Base-by-base conservation (phyloP, 2,888 invertebrate genomes). In the Amaurobius ferox region DNA sequence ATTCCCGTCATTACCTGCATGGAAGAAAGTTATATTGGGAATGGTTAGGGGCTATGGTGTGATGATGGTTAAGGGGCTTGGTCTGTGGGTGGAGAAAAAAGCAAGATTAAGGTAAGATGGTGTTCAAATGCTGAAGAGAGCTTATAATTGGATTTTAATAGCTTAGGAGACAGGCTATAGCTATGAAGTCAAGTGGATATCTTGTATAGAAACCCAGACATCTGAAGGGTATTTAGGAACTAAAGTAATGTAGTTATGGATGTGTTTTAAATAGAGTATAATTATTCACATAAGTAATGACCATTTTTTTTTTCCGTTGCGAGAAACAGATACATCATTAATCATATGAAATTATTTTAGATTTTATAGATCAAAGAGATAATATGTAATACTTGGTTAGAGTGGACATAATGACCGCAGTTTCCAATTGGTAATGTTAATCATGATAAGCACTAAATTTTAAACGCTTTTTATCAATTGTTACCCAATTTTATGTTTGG, bases 41-140 rank as follows among this genome's bases (percentile, higher is more conserved):
- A 32, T 74, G 61, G 35, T 61, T 62, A 19, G 40, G 39, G 39
- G 16, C 2, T 32, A n/a, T 30, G 44, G 44, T 16, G 6, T 44
- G 16, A 26, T 26, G 13, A 39, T 55, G 23, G 55, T 23, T 11
- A 28, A 74, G 32, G 77, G 77, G 68, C 39, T 67, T 39, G 77
- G 77, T 67, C 61, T 26, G 55, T 67, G 55, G 79, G 79, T 64
- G 72, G 72, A 72, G 73, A 67, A n/a, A 67, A 73, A 55, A 72
- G 79, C 64, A 79, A 79, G 79, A 70, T 30, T 28, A 29, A 13
- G 23, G 48, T 39, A 67, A 73, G 30, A 61, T 39, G 35, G 61
- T 64, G 32, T 40, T 0, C n/a, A n/a, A 32, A 61, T n/a, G n/a
- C n/a, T n/a, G n/a, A 64, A 72, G 68, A 13, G 71, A 19, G 55